phyloP scores from a whole-genome alignment of 64 coral and sea anemone genomes.

The Actinia equina region DNA sequence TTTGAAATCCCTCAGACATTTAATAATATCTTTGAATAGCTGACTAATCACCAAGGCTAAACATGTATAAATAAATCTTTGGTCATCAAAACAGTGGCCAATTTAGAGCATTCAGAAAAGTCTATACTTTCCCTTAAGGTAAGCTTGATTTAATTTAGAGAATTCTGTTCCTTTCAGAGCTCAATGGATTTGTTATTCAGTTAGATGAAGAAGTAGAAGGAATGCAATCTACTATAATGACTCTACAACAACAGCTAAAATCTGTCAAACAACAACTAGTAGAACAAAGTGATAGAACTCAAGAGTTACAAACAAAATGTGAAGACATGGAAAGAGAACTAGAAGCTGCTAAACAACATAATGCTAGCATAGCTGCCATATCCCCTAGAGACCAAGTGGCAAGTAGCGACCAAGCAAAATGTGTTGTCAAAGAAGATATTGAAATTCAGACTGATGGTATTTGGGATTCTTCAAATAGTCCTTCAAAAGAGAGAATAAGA shows the following conservation, averaged over 20 bases:
- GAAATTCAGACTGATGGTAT: slow-evolving; percentile 2
- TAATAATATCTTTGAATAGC: no score
- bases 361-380: neutral
- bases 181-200: slow-evolving; percentile 98
- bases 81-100: no score
- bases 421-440: neutral
- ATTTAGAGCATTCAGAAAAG: no score
- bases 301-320: slow-evolving; percentile 27
- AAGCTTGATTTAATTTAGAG: neutral
- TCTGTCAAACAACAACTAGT: slow-evolving; percentile 75
- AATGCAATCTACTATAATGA: slow-evolving; percentile 98
- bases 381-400: neutral
- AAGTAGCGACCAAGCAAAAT: neutral
- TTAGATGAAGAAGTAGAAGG: slow-evolving; percentile 98
- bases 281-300: neutral
- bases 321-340: slow-evolving; percentile 4
- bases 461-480: neutral
- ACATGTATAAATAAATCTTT: no score
- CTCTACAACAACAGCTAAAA: slow-evolving; percentile 96
- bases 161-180: slow-evolving; percentile 49
- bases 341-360: slow-evolving; percentile 5
- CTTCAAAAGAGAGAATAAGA: neutral
- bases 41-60: no score
- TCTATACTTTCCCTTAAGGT: neutral
- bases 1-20: no score